These are phyloP conservation scores for Scatophagus argus DNA, from an alignment of 2,113 vertebrate species.

Conservation along the genomic window DNA sequence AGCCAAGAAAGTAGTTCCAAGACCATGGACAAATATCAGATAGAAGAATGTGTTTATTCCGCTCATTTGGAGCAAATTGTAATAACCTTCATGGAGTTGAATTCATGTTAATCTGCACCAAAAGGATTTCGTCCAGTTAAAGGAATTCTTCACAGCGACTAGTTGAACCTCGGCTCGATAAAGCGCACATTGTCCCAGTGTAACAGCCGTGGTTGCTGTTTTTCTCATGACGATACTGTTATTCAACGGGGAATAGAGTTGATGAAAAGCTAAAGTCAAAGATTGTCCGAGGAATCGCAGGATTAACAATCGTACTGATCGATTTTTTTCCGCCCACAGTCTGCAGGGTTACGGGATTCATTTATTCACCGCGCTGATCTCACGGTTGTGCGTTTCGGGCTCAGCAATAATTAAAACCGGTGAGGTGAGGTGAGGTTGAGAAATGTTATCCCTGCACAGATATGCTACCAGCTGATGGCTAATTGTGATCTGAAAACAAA, in stretches of 20 bases:
- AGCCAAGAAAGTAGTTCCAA: neutral
- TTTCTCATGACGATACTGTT: neutral
- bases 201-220: neutral
- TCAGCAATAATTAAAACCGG: conserved; percentile 21
- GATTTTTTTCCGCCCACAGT: conserved; percentile 19
- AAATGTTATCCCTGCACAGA: conserved; percentile 15
- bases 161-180: conserved; percentile 21
- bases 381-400: neutral
- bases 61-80: neutral
- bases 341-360: conserved; percentile 9
- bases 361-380: conserved; percentile 10
- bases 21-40: neutral
- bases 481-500: conserved; percentile 43
- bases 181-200: neutral
- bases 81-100: neutral
- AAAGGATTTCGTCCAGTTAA: neutral
- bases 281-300: neutral
- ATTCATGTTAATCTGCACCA: conserved; percentile 15
- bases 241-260: conserved; percentile 1
- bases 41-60: neutral
- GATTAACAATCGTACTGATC: conserved; percentile 27
- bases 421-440: conserved; percentile 14
- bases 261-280: conserved; percentile 9
- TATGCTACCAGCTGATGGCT: conserved; percentile 14
- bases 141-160: conserved; percentile 32